Conservation (phyloP, 2,113 vertebrate species). For the Corydoras maculifer region DNA sequence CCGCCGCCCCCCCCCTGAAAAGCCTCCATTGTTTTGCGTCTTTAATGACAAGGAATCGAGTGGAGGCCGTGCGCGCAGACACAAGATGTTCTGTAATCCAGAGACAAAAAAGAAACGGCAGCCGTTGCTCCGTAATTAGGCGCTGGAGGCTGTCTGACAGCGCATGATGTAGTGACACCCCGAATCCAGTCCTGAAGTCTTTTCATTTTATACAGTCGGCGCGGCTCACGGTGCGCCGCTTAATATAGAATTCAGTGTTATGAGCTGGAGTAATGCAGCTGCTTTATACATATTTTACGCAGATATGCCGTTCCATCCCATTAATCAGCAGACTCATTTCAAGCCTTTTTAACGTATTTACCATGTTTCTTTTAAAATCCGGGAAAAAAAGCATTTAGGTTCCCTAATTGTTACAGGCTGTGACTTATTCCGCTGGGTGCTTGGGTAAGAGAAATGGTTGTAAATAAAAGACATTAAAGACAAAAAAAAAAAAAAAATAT, state of each 20-base stretch:
- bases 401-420: background rate
- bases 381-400: background rate
- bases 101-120: constrained; percentile 36
- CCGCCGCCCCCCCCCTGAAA: constrained; percentile 23
- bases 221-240: constrained; percentile 18
- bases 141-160: constrained; percentile 37
- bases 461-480: background rate
- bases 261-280: constrained; percentile 6
- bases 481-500: too few relatives aligned
- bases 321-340: constrained; percentile 18
- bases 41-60: constrained; percentile 42
- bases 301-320: constrained; percentile 11
- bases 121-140: constrained; percentile 41
- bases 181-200: constrained; percentile 15
- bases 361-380: background rate
- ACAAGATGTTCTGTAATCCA: constrained; percentile 3
- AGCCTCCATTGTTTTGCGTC: constrained; percentile 35
- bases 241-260: constrained; percentile 8
- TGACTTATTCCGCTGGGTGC: background rate
- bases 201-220: constrained; percentile 21
- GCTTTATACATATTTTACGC: background rate
- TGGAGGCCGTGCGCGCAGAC: constrained; percentile 17
- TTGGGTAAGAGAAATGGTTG: background rate
- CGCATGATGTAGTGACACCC: constrained; percentile 34
- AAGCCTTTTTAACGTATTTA: background rate